Conservation (phyloP, 2,797 vertebrate genomes). For the Australoheros facetus region DNA sequence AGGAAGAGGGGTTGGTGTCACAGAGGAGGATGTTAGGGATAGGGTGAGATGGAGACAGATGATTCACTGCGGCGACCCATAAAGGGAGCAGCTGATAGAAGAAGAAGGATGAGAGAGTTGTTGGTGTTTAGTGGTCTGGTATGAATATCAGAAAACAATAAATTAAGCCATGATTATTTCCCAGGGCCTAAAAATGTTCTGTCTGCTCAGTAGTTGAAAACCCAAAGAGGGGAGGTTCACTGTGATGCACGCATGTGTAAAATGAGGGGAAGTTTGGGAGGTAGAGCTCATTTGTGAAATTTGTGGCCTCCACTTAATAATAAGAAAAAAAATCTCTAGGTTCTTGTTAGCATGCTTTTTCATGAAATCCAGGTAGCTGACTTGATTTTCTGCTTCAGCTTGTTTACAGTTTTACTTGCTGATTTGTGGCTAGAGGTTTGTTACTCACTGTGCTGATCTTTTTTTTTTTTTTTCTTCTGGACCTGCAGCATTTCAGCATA, state of each 20-base stretch:
- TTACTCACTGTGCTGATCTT: not conserved
- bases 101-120: not conserved
- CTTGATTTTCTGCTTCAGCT: not conserved
- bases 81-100: not conserved
- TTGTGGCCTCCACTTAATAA: not conserved
- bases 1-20: not conserved
- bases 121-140: not conserved
- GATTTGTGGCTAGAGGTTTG: not conserved
- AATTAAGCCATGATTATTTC: too few relatives aligned
- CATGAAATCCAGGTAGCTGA: not conserved
- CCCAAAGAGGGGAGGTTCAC: not conserved
- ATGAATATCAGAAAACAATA: not conserved
- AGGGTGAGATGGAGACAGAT: not conserved
- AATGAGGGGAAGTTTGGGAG: not conserved
- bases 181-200: not conserved
- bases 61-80: not conserved
- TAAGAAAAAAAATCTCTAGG: not conserved
- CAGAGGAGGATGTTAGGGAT: not conserved
- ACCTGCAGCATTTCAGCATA: not conserved
- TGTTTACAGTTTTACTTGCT: not conserved
- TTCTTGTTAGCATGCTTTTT: not conserved
- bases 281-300: not conserved
- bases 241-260: not conserved
- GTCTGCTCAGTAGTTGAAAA: not conserved
- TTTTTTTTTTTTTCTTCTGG: not conserved